Base-by-base conservation (phyloP, 2,888 invertebrate genomes). In the Dasypolia templi region DNA sequence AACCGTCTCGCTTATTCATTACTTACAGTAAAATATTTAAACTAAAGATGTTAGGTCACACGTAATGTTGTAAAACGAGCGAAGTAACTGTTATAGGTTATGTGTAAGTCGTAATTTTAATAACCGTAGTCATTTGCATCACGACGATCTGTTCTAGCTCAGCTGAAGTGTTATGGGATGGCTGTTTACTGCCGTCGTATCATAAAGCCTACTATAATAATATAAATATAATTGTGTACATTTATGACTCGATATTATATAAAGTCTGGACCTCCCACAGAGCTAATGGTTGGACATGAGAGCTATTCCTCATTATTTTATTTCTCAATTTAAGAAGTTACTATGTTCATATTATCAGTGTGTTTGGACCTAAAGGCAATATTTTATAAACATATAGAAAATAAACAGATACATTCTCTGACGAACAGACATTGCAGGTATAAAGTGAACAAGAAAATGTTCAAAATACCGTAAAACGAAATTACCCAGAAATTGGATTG, bases 61-160 rank as follows among this genome's bases (percentile, higher is more conserved):
- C 67, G 42, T 71, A 29, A 69, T 68, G 65, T 75, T 63, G 72
- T 59, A 61, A 74, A 84, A 77, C 75, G 70, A 81, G 73, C 78
- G 51, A 64, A 82, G 72, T 84, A 75, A 85, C 77, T 59, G 80
- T 82, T 78, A 83, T 53, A 70, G 55, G 74, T 78, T 80, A 79
- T 73, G 75, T 74, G 79, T 56, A 59, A 82, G 82, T 79, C 79
- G 77, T 85, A 77, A 82, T 77, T 85, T 84, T 82, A 85, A 84
- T 84, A 68, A 84, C 86, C 73, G 65, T 67, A 39, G 77, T 75
- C 72, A 85, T 86, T 84, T 77, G 86, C 72, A 82, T 82, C 72
- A 59, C 63, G 59, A 61, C 67, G 65, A 79, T 83, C 76, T 82
- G 65, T 84, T 78, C 68, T 74, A 64, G 75, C 73, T 79, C 67